Conservation (phyloP, 2,888 invertebrate genomes). For the Camponotus fellah region DNA sequence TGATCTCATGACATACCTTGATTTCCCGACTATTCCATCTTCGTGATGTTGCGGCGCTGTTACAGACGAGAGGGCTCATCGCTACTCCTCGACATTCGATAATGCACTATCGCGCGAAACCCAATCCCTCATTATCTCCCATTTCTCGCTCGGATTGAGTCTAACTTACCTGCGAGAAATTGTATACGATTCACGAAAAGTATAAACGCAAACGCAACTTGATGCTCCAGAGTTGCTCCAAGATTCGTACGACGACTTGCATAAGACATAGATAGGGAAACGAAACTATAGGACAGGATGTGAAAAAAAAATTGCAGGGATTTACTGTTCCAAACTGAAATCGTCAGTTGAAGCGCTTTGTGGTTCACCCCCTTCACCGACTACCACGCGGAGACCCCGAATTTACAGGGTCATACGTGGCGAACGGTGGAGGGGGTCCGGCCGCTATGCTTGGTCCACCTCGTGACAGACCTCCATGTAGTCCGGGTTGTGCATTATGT, state of each 20-base stretch:
- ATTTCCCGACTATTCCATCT: conserved; percentile 10
- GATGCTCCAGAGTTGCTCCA: neutral
- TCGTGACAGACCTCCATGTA: conserved; percentile 99
- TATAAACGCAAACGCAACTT: neutral
- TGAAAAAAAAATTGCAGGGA: conserved; percentile 21
- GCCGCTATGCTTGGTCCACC: conserved; percentile 88
- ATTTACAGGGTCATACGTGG: conserved; percentile 83
- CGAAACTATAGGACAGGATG: neutral
- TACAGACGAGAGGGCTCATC: neutral
- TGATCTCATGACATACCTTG: conserved; percentile 29
- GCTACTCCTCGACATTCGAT: conserved; percentile 5
- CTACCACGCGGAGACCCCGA: conserved; percentile 66
- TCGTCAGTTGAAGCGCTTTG: conserved; percentile 48
- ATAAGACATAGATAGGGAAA: neutral
- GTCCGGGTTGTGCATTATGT: conserved; percentile 97
- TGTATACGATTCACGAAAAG: conserved; percentile 9
- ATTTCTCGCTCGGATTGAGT: neutral
- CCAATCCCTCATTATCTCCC: conserved; percentile 1
- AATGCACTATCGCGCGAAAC: neutral
- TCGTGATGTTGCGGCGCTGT: conserved; percentile 4
- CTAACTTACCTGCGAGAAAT: conserved; percentile 48
- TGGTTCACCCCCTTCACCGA: conserved; percentile 79
- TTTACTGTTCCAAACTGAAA: conserved; percentile 28
- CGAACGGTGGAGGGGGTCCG: conserved; percentile 84
- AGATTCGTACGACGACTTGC: neutral